Evolutionary conservation across 2,888 invertebrate species (phyloP), one percentile per base, ranked within the genome.

Genomic region (Drosophila birchii): DNA sequence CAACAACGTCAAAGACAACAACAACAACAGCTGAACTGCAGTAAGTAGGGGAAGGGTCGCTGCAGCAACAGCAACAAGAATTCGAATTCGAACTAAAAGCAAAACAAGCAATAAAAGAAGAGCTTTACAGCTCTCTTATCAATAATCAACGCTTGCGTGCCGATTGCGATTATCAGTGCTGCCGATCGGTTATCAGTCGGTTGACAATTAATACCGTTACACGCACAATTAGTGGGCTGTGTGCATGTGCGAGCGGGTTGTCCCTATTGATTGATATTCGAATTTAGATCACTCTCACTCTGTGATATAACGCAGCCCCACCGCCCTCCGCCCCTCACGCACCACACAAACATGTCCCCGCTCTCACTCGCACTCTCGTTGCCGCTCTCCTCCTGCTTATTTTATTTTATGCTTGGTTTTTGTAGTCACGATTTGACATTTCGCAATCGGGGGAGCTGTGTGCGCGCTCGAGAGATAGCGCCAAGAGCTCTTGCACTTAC

Each of bases 61-160:
- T n/a, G 5, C 5, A 7, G 34, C 34, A 45, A 5, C 14, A 67
- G 57, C 20, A 43, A 20, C 14, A 39, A 20, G 5, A 29, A 36
- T 18, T 34, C 20, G 12, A 45, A n/a, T 39, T 49, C 43, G 29
- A 29, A 41, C n/a, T 6, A 34, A 39, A 36, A 56, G 20, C 18
- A 23, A 56, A 45, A 58, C 36, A 64, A 32, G 11, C 26, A 39
- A 20, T n/a, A n/a, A 8, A 54, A 51, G 11, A 26, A 60, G 20
- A 74, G 68, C 59, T 58, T 36, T 41, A 8, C 36, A 41, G 18
- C 14, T 51, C 47, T 26, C 5, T 61, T 70, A 76, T 76, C 74
- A 41, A 63, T 74, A 71, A 71, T 71, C 55, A 62, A n/a, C 67
- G 67, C 38, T 67, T 66, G 63, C 66, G 66, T 63, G 38, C 47